Conservation (phyloP, 2,888 invertebrate genomes). For the Agrilus biguttatus region DNA sequence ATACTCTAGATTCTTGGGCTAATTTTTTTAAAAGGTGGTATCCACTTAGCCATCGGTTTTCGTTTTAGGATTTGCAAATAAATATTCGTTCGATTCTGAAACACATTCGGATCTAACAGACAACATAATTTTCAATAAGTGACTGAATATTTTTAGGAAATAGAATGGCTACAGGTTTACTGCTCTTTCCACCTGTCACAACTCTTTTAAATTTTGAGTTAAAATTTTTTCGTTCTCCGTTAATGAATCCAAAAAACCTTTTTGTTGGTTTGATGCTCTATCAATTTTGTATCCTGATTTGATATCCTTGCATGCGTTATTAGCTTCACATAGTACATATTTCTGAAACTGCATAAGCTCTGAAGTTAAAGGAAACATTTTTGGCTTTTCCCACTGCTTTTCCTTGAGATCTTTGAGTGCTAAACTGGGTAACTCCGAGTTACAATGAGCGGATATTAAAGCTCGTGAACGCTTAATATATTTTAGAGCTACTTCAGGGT, state of each 20-base stretch:
- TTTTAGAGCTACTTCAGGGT: slow-evolving; percentile 7
- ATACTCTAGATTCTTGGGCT: slow-evolving; percentile 8
- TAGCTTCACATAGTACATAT: slow-evolving; percentile 5
- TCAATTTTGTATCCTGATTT: slow-evolving; percentile 2
- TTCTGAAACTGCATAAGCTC: slow-evolving; percentile 8
- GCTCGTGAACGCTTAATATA: slow-evolving; percentile 4
- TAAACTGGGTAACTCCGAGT: slow-evolving; percentile 6
- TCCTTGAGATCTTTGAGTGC: slow-evolving; percentile 6
- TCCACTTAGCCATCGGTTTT: slow-evolving; percentile 11
- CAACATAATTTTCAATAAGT: slow-evolving; percentile 7
- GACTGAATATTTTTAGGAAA: slow-evolving; percentile 10
- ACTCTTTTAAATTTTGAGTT: slow-evolving; percentile 11
- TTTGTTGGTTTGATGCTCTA: slow-evolving; percentile 5
- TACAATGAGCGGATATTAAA: slow-evolving; percentile 6
- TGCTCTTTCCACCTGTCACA: slow-evolving; percentile 12
- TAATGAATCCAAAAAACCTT: slow-evolving; percentile 8
- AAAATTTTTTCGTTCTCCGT: slow-evolving; percentile 10
- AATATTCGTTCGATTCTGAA: slow-evolving; percentile 11
- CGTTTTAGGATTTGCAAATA: slow-evolving; percentile 12
- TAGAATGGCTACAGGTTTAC: slow-evolving; percentile 10
- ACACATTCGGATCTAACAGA: slow-evolving; percentile 7
- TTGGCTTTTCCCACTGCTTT: slow-evolving; percentile 7
- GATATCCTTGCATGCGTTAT: slow-evolving; percentile 1
- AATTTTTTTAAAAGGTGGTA: slow-evolving; percentile 12
- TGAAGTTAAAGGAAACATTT: slow-evolving; percentile 6